Percentiles rank a stretch among this genome's conserved stretches.
Conservation (phyloP, 1,140 invertebrate genomes). For the Hetaerina americana region DNA sequence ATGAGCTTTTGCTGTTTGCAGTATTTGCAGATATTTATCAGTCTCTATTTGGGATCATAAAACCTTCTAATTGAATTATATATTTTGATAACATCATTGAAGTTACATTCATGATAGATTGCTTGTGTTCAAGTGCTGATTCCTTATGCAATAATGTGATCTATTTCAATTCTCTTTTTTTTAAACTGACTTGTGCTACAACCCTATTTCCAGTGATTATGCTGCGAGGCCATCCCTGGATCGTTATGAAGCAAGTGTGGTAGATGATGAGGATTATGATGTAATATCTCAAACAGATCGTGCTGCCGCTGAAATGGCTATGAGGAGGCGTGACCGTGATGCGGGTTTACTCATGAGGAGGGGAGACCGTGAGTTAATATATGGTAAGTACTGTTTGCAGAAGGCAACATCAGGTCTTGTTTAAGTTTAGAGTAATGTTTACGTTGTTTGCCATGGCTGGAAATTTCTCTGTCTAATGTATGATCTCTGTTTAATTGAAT, state of each 20-base stretch:
- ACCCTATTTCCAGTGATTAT: too few species aligned
- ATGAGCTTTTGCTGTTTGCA: too few species aligned
- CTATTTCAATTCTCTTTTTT: too few species aligned
- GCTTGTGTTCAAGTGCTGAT: too few species aligned
- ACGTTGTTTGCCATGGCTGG: background rate
- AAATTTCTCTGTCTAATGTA: background rate
- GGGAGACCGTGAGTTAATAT: slow-evolving; percentile 66
- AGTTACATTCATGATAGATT: too few species aligned
- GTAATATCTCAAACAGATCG: slow-evolving; percentile 75
- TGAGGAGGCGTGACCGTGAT: slow-evolving; percentile 73
- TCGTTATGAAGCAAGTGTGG: slow-evolving; percentile 69
- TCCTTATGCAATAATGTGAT: too few species aligned
- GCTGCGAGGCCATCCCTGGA: slow-evolving; percentile 90
- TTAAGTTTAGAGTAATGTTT: background rate
- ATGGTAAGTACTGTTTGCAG: slow-evolving; percentile 38
- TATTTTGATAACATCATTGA: too few species aligned
- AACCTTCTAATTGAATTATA: too few species aligned
- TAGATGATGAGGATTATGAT: slow-evolving; percentile 87
- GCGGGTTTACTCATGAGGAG: slow-evolving; percentile 55
- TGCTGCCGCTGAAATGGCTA: slow-evolving; percentile 71
- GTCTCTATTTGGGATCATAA: too few species aligned
- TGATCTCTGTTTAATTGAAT: too few species aligned
- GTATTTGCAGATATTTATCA: too few species aligned
- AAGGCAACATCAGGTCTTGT: background rate
- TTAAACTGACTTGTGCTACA: too few species aligned